These are phyloP conservation scores for Pachymerium ferrugineum DNA, from an alignment of 2,888 invertebrate species.

Conservation along the genomic window DNA sequence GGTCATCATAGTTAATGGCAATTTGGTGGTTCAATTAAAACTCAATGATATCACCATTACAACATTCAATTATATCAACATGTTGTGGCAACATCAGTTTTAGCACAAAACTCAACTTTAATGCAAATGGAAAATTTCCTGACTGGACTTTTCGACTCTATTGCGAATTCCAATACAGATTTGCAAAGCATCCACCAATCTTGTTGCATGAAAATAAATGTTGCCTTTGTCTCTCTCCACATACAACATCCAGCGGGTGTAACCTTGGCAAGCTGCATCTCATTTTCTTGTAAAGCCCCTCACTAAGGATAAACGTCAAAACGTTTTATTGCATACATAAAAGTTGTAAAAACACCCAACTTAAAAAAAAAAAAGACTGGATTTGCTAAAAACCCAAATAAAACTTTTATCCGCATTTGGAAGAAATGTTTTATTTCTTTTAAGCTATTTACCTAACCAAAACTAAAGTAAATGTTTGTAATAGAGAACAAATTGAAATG, in stretches of 20 bases:
- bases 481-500: too few species aligned
- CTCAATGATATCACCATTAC: conserved; percentile 20
- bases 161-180: too few species aligned
- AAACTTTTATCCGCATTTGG: too few species aligned
- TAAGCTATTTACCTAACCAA: too few species aligned
- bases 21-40: conserved; percentile 24
- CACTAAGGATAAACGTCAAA: background rate
- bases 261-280: background rate
- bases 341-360: background rate
- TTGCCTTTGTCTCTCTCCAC: too few species aligned
- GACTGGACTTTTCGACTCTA: background rate
- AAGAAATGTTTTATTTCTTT: too few species aligned
- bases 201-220: too few species aligned
- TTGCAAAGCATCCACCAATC: too few species aligned
- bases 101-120: background rate
- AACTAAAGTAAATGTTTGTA: too few species aligned
- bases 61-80: conserved; percentile 5
- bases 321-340: conserved; percentile 1
- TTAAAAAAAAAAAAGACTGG: background rate
- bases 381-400: too few species aligned
- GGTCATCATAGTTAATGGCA: conserved; percentile 20
- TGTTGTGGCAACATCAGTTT: background rate
- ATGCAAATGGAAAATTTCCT: background rate
- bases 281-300: background rate
- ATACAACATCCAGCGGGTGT: too few species aligned